Evolutionary conservation across 2,113 vertebrate species (phyloP).

Genomic region (Peromyscus californicus): DNA sequence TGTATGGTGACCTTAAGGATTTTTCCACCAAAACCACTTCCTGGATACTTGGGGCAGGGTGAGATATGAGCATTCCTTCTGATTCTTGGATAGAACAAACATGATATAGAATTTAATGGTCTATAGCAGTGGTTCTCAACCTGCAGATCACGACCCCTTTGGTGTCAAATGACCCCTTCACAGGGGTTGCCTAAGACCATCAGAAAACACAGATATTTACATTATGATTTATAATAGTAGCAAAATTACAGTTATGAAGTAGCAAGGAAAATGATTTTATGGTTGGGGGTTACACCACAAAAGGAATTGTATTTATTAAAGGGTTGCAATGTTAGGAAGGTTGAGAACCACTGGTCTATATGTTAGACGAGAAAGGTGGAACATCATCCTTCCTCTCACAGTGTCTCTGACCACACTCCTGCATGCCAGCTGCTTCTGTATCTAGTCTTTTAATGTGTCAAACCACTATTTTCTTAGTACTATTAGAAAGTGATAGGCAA

Average conservation of each 20-base stretch:
- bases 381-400: neutral
- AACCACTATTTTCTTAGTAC: neutral
- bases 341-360: neutral
- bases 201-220: too few relatives aligned
- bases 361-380: neutral
- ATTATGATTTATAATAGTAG: too few relatives aligned
- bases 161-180: too few relatives aligned
- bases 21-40: neutral
- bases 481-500: neutral
- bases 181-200: too few relatives aligned
- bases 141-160: too few relatives aligned
- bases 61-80: neutral
- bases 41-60: neutral
- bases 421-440: neutral
- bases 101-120: neutral
- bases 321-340: too few relatives aligned
- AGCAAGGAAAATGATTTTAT: too few relatives aligned
- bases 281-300: too few relatives aligned
- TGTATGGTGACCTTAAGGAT: neutral
- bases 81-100: neutral
- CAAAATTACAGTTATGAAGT: too few relatives aligned
- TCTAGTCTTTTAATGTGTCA: neutral
- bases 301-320: too few relatives aligned
- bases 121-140: too few relatives aligned
- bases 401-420: neutral